Conservation (phyloP, 2,113 vertebrate genomes). For the Zosterops lateralis region DNA sequence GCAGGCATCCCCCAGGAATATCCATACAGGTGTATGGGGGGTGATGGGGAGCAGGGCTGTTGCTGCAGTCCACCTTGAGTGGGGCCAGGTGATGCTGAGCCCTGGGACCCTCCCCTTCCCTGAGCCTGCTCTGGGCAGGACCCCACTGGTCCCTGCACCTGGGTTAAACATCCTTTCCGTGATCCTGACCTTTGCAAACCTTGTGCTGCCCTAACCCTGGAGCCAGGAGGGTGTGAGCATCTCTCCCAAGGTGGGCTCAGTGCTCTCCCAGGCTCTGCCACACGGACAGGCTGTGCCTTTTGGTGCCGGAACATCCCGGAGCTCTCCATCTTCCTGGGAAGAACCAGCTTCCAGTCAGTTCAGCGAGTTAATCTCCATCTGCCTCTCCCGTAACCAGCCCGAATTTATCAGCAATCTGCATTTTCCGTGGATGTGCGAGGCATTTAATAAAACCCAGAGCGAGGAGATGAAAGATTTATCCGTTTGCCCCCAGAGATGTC, state of each 20-base stretch:
- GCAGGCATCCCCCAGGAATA: not conserved
- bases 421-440: slow-evolving; percentile 39
- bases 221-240: not conserved
- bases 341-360: not conserved
- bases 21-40: not conserved
- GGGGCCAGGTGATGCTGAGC: not conserved
- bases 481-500: slow-evolving; percentile 59
- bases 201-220: accelerated
- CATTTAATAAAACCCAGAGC: slow-evolving; percentile 61
- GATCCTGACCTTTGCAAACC: not conserved
- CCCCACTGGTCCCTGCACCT: not conserved
- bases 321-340: not conserved
- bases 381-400: not conserved
- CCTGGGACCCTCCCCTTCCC: not conserved
- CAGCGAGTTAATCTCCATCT: not conserved
- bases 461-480: slow-evolving; percentile 69
- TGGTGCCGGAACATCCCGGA: not conserved
- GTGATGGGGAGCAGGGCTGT: not conserved
- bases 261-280: not conserved
- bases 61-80: not conserved
- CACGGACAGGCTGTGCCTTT: not conserved
- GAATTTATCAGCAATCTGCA: slow-evolving; percentile 15
- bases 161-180: not conserved
- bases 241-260: not conserved
- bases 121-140: not conserved